These are phyloP conservation scores for Lagenorhynchus albirostris DNA, from an alignment of 2,113 vertebrate species.

Conservation along the genomic window DNA sequence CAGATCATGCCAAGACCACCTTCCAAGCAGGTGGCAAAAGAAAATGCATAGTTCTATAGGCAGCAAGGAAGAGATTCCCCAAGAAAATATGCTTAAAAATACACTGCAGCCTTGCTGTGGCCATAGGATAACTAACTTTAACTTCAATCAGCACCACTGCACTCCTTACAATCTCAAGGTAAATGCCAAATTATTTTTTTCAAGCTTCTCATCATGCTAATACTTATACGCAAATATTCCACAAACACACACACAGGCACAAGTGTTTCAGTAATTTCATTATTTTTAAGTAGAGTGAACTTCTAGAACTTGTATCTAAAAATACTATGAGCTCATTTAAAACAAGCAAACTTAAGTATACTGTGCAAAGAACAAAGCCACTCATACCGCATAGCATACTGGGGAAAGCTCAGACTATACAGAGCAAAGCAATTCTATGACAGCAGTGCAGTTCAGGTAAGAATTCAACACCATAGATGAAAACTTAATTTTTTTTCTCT, in stretches of 20 bases:
- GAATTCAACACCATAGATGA: slow-evolving; percentile 18
- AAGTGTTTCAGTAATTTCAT: slow-evolving; percentile 50
- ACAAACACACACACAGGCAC: not conserved
- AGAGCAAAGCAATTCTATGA: slow-evolving; percentile 64
- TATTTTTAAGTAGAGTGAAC: slow-evolving; percentile 12
- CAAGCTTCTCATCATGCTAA: slow-evolving; percentile 16
- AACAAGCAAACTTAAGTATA: slow-evolving; percentile 63
- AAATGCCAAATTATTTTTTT: slow-evolving; percentile 32
- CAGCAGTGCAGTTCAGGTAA: slow-evolving; percentile 36
- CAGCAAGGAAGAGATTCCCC: slow-evolving; percentile 58
- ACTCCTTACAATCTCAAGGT: not conserved
- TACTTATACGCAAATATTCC: slow-evolving; percentile 13
- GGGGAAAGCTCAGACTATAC: slow-evolving; percentile 64
- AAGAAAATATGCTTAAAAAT: slow-evolving; percentile 69
- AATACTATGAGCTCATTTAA: slow-evolving; percentile 71
- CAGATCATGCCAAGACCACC: slow-evolving; percentile 66
- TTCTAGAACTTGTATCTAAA: slow-evolving; percentile 63
- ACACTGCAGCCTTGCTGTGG: not conserved
- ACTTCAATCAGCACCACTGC: not conserved
- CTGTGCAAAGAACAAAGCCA: slow-evolving; percentile 20
- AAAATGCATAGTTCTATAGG: slow-evolving; percentile 72
- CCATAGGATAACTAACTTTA: not conserved
- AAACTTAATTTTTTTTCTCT: slow-evolving; percentile 46
- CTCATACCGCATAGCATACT: not conserved
- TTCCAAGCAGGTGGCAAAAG: slow-evolving; percentile 74